Percentiles rank a stretch among this genome's conserved stretches.
phyloP scores from a whole-genome alignment of 2,113 vertebrate species.

The Sylvia atricapilla region DNA sequence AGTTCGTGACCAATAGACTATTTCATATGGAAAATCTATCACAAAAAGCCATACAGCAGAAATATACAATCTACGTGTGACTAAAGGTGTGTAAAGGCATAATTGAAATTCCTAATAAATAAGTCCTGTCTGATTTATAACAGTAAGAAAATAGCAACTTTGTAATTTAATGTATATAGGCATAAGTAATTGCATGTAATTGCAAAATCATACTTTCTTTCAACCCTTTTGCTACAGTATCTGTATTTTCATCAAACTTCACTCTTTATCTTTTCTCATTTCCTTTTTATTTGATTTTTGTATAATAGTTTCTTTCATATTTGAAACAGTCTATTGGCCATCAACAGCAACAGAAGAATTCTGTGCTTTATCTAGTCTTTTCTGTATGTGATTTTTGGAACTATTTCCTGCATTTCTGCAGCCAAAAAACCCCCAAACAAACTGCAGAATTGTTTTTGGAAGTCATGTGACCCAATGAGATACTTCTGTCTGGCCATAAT shows the following conservation, averaged over 20 bases:
- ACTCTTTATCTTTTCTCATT: background rate
- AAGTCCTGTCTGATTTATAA: background rate
- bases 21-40: slow-evolving; percentile 23
- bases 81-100: slow-evolving; percentile 11
- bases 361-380: background rate
- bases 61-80: background rate
- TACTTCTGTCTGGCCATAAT: background rate
- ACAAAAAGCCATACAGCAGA: background rate
- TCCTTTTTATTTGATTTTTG: background rate
- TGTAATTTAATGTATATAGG: background rate
- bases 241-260: background rate
- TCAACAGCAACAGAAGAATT: background rate
- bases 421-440: background rate
- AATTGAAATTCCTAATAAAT: slow-evolving; percentile 19
- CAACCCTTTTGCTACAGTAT: background rate
- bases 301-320: background rate
- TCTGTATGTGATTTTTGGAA: background rate
- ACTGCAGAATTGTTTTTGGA: background rate
- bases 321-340: background rate
- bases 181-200: background rate
- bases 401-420: background rate
- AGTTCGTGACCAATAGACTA: slow-evolving; percentile 1
- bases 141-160: background rate
- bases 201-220: background rate
- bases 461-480: background rate